phyloP scores from a whole-genome alignment of 1,140 invertebrate species.

The Belonocnema kinseyi region DNA sequence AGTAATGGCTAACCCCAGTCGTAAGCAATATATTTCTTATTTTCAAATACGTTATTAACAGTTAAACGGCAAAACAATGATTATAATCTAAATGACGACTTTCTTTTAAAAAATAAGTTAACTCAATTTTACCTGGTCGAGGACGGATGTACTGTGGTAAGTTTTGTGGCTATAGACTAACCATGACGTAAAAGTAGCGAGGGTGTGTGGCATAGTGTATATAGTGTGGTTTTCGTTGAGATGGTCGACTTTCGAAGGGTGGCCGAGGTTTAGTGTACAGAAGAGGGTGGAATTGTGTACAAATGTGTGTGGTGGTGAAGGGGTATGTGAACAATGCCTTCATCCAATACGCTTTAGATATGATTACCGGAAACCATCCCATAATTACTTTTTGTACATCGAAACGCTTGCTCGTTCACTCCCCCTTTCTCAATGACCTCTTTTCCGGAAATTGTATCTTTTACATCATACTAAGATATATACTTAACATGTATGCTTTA shows the following conservation, averaged over 20 bases:
- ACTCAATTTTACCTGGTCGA: slow-evolving; percentile 13
- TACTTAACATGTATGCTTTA: too few relatives aligned
- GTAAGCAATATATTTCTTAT: too few relatives aligned
- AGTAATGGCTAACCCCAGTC: too few relatives aligned
- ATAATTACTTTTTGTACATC: slow-evolving; percentile 74
- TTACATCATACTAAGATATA: slow-evolving; percentile 41
- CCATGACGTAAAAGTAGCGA: slow-evolving; percentile 49
- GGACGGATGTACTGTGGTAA: slow-evolving; percentile 56
- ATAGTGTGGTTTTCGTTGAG: slow-evolving; percentile 51
- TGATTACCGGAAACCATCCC: slow-evolving; percentile 76
- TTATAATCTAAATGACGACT: too few relatives aligned
- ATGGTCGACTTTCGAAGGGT: slow-evolving; percentile 55
- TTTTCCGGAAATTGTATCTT: slow-evolving; percentile 46
- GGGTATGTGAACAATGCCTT: slow-evolving; percentile 73
- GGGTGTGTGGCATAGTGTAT: slow-evolving; percentile 39
- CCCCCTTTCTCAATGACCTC: slow-evolving; percentile 49
- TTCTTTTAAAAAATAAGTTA: neutral
- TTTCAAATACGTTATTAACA: too few relatives aligned
- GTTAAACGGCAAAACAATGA: too few relatives aligned
- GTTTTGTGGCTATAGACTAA: slow-evolving; percentile 56
- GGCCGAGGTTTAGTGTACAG: slow-evolving; percentile 46
- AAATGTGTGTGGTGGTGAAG: slow-evolving; percentile 69
- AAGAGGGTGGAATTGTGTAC: slow-evolving; percentile 60
- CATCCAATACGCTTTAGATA: slow-evolving; percentile 74
- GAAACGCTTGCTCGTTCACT: slow-evolving; percentile 56